These are phyloP conservation scores for Oceanites oceanicus DNA, from an alignment of 2,113 vertebrate species.

Conservation along the genomic window DNA sequence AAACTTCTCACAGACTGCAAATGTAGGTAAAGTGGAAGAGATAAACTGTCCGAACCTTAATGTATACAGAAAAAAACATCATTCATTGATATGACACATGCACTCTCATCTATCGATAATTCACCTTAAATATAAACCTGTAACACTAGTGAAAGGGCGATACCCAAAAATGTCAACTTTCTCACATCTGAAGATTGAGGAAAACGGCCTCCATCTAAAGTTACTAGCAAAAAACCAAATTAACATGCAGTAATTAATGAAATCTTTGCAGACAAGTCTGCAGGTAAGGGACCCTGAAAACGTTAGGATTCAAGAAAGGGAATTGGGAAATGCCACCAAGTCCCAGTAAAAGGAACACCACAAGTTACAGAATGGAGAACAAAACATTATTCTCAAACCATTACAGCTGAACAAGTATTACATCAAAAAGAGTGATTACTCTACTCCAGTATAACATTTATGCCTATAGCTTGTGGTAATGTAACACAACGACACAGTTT, in stretches of 20 bases:
- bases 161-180: not conserved
- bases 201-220: not conserved
- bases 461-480: not conserved
- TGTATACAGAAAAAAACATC: not conserved
- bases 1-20: conserved; percentile 98
- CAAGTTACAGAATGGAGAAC: not conserved
- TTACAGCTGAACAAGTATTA: not conserved
- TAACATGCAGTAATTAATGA: not conserved
- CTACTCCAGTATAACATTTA: not conserved
- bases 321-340: not conserved
- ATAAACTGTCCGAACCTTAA: conserved; percentile 95
- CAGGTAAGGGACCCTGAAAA: not conserved
- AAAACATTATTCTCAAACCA: not conserved
- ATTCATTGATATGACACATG: not conserved
- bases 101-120: not conserved
- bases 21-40: conserved; percentile 94
- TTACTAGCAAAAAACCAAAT: not conserved
- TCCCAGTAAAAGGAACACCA: not conserved
- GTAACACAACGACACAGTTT: not conserved
- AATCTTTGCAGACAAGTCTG: not conserved
- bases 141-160: not conserved
- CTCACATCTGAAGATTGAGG: not conserved
- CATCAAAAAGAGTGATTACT: not conserved
- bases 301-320: not conserved
- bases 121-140: not conserved